Evolutionary conservation across 1,140 invertebrate genomes (phyloP).

Genomic region (Idris sp.): DNA sequence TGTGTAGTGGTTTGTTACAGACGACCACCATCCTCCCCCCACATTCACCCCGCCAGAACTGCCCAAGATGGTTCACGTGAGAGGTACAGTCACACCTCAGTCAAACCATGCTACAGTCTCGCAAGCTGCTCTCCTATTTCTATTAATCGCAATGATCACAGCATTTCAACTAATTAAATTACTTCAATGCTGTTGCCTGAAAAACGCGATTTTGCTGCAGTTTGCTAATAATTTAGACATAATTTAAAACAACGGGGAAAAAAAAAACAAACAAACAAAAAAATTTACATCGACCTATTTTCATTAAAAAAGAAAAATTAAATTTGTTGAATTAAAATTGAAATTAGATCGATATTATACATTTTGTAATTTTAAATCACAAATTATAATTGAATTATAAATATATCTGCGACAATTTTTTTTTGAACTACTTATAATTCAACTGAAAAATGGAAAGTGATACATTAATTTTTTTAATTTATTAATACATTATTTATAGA

Average conservation of each 20-base stretch:
- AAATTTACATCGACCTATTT: slow-evolving; percentile 25
- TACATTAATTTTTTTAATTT: slow-evolving; percentile 5
- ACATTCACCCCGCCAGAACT: slow-evolving; percentile 97
- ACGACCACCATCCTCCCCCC: slow-evolving; percentile 95
- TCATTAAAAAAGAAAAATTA: slow-evolving; percentile 4
- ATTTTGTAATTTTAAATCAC: slow-evolving; percentile 21
- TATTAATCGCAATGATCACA: slow-evolving; percentile 60
- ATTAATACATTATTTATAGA: too few species aligned
- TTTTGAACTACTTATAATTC: slow-evolving; percentile 33
- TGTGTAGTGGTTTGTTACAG: slow-evolving; percentile 89
- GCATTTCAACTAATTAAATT: slow-evolving; percentile 41
- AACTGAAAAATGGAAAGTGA: slow-evolving; percentile 22
- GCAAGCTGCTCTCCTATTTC: slow-evolving; percentile 73
- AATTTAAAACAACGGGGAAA: too few species aligned
- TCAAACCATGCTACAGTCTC: slow-evolving; percentile 75
- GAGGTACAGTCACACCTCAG: slow-evolving; percentile 85
- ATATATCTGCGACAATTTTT: slow-evolving; percentile 19
- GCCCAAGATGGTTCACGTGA: slow-evolving; percentile 96
- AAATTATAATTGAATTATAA: slow-evolving; percentile 32
- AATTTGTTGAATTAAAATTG: slow-evolving; percentile 1
- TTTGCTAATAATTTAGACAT: slow-evolving; percentile 34
- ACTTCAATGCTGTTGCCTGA: slow-evolving; percentile 26
- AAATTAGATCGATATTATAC: slow-evolving; percentile 27
- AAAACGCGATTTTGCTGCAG: slow-evolving; percentile 21
- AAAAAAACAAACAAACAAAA: slow-evolving; percentile 12